A percentile compares a stretch with the other conserved stretches of the same genome.
These are phyloP conservation scores for Plebejus argus DNA, from an alignment of 2,888 invertebrate species.

Conservation along the genomic window DNA sequence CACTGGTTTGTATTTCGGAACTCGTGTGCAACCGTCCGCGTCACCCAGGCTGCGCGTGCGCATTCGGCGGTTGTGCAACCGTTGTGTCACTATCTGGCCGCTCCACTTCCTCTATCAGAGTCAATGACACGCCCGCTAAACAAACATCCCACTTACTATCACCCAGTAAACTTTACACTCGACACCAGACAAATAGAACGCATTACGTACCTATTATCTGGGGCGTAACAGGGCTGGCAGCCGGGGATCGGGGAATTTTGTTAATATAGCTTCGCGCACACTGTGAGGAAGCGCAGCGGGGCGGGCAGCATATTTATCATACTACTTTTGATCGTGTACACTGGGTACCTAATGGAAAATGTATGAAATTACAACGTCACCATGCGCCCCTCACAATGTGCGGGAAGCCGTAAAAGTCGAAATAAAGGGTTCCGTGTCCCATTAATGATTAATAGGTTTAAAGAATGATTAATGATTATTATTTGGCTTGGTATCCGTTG, in stretches of 20 bases:
- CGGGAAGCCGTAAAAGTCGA: too few relatives aligned
- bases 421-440: too few relatives aligned
- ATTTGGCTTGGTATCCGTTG: too few relatives aligned
- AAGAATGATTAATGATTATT: too few relatives aligned
- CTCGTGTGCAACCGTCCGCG: background rate
- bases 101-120: conserved; percentile 28
- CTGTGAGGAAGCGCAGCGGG: background rate
- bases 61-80: conserved; percentile 22
- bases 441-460: too few relatives aligned
- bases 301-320: too few relatives aligned
- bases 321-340: too few relatives aligned
- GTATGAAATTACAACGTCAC: too few relatives aligned
- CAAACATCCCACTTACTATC: conserved; percentile 6
- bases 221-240: background rate
- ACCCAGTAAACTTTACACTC: conserved; percentile 17
- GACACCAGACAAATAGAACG: background rate
- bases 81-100: conserved; percentile 21
- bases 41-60: conserved; percentile 34
- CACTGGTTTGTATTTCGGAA: too few relatives aligned
- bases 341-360: too few relatives aligned
- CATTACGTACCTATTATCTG: background rate
- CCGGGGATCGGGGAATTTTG: too few relatives aligned
- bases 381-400: too few relatives aligned
- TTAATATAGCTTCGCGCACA: background rate
- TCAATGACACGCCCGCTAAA: conserved; percentile 20